Percentiles rank a stretch among this genome's conserved stretches.
Evolutionary conservation across 2,888 invertebrate genomes (phyloP).

Genomic region (Melinopterus prodromus): DNA sequence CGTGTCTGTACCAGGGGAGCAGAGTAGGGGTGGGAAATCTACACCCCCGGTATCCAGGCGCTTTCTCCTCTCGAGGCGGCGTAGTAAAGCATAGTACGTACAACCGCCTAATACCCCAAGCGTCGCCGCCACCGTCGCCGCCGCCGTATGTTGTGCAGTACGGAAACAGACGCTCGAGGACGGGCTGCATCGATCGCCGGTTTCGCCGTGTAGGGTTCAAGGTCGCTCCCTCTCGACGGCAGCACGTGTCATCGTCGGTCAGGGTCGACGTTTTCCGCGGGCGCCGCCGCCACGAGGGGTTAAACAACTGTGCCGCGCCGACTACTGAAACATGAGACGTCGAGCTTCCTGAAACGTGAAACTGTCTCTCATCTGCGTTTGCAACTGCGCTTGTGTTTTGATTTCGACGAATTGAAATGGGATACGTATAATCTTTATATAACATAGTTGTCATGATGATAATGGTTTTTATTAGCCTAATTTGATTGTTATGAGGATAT

Average conservation of each 20-base stretch:
- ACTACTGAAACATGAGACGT: neutral
- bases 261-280: constrained; percentile 11
- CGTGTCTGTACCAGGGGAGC: neutral
- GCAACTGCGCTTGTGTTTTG: neutral
- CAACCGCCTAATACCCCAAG: constrained; percentile 13
- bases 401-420: neutral
- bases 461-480: no score
- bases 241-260: constrained; percentile 18
- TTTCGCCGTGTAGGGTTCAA: constrained; percentile 17
- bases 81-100: constrained; percentile 15
- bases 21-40: neutral
- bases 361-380: neutral
- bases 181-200: constrained; percentile 30
- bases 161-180: constrained; percentile 15
- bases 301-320: constrained; percentile 14
- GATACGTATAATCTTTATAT: neutral
- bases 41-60: neutral
- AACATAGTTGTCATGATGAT: neutral
- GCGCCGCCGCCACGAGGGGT: constrained; percentile 14
- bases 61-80: neutral
- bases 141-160: constrained; percentile 18
- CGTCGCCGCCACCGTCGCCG: constrained; percentile 20
- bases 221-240: neutral
- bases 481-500: no score
- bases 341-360: neutral